These are phyloP conservation scores for Cathartes aura DNA, from an alignment of 2,113 vertebrate species.

Conservation along the genomic window DNA sequence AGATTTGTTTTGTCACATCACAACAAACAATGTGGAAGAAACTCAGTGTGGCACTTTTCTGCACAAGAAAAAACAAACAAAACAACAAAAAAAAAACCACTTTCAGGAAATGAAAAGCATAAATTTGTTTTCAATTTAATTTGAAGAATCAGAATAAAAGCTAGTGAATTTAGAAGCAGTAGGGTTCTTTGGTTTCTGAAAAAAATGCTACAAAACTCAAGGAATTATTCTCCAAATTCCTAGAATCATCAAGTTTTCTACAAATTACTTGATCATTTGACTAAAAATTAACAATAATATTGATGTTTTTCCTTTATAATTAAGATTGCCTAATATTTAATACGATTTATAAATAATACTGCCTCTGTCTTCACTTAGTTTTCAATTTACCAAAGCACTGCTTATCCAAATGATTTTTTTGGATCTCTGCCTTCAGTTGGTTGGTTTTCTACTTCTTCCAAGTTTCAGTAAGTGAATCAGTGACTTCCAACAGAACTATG, in stretches of 20 bases:
- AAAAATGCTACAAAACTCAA: neutral
- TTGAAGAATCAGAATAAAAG: neutral
- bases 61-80: neutral
- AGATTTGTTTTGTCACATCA: conserved; percentile 32
- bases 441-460: neutral
- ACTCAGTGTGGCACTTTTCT: neutral
- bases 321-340: neutral
- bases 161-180: neutral
- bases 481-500: neutral
- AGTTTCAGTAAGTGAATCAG: neutral
- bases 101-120: neutral
- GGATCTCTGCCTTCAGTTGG: neutral
- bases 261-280: neutral
- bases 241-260: neutral
- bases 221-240: neutral
- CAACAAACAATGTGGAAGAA: neutral
- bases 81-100: neutral
- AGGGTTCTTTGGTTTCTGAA: neutral
- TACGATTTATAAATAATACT: neutral
- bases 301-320: neutral
- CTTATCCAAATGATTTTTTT: neutral
- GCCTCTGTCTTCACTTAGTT: neutral
- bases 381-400: neutral
- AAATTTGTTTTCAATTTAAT: neutral
- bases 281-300: neutral